These are phyloP conservation scores for Hyposmocoma kahamanoa DNA, from an alignment of 1,140 invertebrate species.

Conservation along the genomic window DNA sequence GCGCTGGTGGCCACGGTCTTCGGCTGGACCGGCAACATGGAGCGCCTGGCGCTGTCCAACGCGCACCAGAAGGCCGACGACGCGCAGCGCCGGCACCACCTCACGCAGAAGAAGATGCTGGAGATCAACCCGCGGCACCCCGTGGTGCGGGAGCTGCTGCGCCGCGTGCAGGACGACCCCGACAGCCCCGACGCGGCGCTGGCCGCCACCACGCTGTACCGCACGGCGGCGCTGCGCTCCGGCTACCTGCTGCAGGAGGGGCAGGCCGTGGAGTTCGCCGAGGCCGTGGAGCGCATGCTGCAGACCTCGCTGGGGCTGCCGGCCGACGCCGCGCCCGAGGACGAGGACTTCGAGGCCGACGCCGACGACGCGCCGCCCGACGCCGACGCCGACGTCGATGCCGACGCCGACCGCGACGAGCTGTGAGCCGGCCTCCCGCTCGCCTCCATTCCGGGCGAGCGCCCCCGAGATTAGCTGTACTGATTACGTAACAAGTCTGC, in stretches of 20 bases:
- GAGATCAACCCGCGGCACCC: conserved; percentile 99
- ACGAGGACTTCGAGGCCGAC: conserved; percentile 8
- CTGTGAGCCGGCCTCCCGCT: conserved; percentile 12
- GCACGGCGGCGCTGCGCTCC: conserved; percentile 89
- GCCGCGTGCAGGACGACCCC: conserved; percentile 85
- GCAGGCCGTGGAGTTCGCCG: conserved; percentile 50
- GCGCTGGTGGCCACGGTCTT: conserved; percentile 97
- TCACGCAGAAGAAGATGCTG: conserved; percentile 97
- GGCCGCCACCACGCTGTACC: conserved; percentile 94
- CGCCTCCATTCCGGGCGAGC: neutral
- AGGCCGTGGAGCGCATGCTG: conserved; percentile 51
- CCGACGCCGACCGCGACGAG: conserved; percentile 28
- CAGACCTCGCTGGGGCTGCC: conserved; percentile 42
- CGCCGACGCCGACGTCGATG: conserved; percentile 11
- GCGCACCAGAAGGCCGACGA: conserved; percentile 98
- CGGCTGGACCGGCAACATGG: conserved; percentile 99
- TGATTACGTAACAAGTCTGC: too few species aligned
- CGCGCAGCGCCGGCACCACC: conserved; percentile 91
- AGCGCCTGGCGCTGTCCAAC: conserved; percentile 95
- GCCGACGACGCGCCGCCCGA: conserved; percentile 15
- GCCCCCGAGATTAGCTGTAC: too few species aligned
- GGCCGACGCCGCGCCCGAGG: conserved; percentile 31
- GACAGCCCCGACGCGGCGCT: conserved; percentile 88
- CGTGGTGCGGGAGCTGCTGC: conserved; percentile 92
- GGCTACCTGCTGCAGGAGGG: conserved; percentile 61